phyloP scores from a whole-genome alignment of 2,888 invertebrate species.

The Fabriciana adippe region DNA sequence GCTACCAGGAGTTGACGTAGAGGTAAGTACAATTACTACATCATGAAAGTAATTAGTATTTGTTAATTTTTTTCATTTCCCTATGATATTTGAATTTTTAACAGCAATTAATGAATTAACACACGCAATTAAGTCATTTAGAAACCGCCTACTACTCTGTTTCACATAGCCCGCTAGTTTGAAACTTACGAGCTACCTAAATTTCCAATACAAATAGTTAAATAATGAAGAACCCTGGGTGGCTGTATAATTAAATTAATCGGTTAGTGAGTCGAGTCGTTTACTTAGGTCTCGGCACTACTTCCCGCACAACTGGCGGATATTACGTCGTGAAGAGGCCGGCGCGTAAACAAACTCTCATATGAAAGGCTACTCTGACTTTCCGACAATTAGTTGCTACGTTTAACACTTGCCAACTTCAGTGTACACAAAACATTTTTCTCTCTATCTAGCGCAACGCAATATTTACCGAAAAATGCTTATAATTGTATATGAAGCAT shows the following conservation, averaged over 20 bases:
- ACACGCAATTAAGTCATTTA: not conserved
- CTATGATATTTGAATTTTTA: not conserved
- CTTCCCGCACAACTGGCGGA: constrained; percentile 71
- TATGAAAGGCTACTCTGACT: constrained; percentile 60
- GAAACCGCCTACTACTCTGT: not conserved
- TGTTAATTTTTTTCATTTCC: not conserved
- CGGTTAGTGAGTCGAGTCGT: constrained; percentile 58
- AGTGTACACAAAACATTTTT: constrained; percentile 26
- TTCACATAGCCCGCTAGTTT: not conserved
- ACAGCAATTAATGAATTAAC: not conserved
- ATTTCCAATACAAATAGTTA: constrained; percentile 20
- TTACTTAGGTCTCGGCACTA: constrained; percentile 65
- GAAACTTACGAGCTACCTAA: constrained; percentile 3
- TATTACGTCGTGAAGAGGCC: constrained; percentile 73
- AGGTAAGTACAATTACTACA: constrained; percentile 81
- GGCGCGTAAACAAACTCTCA: constrained; percentile 68
- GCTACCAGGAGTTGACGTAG: constrained; percentile 91
- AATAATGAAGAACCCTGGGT: constrained; percentile 18
- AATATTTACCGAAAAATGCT: constrained; percentile 16
- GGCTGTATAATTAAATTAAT: constrained; percentile 68
- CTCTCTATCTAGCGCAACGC: constrained; percentile 20
- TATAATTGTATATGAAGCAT: not conserved
- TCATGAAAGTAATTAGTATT: not conserved
- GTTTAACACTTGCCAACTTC: constrained; percentile 35
- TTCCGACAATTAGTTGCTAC: constrained; percentile 62